Evolutionary conservation across 1,140 invertebrate species (phyloP), one percentile per base, ranked within the genome.

Genomic region (Scaptomyza pallida): DNA sequence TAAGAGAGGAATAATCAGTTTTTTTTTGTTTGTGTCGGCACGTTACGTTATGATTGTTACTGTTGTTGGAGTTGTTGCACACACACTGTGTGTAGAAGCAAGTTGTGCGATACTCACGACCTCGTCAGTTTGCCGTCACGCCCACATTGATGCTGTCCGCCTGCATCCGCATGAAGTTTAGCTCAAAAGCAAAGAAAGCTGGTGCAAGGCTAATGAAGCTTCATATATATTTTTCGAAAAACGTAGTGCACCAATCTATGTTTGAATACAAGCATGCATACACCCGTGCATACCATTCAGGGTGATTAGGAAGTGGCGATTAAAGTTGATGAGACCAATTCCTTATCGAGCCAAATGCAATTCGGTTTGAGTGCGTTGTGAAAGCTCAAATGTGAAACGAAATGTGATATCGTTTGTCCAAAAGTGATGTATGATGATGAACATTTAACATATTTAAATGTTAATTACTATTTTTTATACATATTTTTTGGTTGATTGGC

Each of bases 81-180:
- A n/a, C n/a, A n/a, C n/a, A n/a, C n/a, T n/a, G n/a, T n/a, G n/a
- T n/a, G n/a, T n/a, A n/a, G n/a, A n/a, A n/a, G 76, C 77, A 63
- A 75, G 71, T 79, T 79, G 72, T 79, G 67, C 74, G 77, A 79
- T 80, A 80, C 76, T 80, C 76, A 80, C 77, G 77, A 80, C 72
- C 76, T 78, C 77, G 77, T 79, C 77, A 72, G 77, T 61, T n/a
- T 79, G 57, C 57, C 44, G 62, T 59, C 77, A 75, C 77, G 77
- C 77, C 77, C 52, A 52, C 75, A 37, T 30, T 37, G 65, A 71
- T 50, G 45, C 52, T 75, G 75, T 75, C 72, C 76, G 79, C 74
- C 76, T 80, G 76, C 72, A 65, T 65, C 72, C 73, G 51, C 52
- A 43, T 72, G 71, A n/a, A 70, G 73, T 73, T 72, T 56, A 74